A percentile compares a stretch with the other conserved stretches of the same genome.
phyloP scores from a whole-genome alignment of 2,113 vertebrate genomes.

The Otis tarda region DNA sequence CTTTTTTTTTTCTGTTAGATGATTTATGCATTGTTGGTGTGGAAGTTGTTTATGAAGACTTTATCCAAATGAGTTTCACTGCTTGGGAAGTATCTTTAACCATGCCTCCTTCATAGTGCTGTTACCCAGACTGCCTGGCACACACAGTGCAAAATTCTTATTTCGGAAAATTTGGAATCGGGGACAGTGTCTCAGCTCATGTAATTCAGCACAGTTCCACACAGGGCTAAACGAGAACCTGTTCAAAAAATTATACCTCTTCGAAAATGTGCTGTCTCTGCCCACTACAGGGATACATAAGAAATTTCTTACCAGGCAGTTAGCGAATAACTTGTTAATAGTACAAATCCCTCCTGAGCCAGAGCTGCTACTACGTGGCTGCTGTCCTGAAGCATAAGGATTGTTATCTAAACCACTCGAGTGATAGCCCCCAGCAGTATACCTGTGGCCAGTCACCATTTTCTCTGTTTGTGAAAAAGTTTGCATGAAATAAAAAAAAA shows the following conservation, averaged over 20 bases:
- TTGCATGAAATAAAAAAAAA: background rate
- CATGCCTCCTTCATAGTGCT: background rate
- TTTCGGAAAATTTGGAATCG: background rate
- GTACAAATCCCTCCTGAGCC: background rate
- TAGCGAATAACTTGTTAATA: background rate
- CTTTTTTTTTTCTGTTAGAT: background rate
- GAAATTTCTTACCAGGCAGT: background rate
- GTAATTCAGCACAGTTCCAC: background rate
- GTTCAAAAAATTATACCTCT: background rate
- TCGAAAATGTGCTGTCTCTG: background rate
- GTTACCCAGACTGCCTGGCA: background rate
- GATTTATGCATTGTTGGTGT: background rate
- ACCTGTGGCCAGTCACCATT: background rate
- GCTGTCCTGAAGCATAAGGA: background rate
- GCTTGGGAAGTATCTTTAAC: background rate
- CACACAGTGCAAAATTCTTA: background rate
- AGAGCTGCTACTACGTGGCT: background rate
- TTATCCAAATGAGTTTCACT: background rate
- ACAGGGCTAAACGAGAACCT: background rate
- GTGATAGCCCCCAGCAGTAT: background rate
- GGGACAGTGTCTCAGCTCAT: background rate
- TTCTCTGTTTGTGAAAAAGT: background rate
- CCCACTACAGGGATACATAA: background rate
- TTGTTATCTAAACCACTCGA: background rate
- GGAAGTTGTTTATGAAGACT: background rate